Base-by-base conservation (phyloP, 2,888 invertebrate genomes). In the Panopea generosa region DNA sequence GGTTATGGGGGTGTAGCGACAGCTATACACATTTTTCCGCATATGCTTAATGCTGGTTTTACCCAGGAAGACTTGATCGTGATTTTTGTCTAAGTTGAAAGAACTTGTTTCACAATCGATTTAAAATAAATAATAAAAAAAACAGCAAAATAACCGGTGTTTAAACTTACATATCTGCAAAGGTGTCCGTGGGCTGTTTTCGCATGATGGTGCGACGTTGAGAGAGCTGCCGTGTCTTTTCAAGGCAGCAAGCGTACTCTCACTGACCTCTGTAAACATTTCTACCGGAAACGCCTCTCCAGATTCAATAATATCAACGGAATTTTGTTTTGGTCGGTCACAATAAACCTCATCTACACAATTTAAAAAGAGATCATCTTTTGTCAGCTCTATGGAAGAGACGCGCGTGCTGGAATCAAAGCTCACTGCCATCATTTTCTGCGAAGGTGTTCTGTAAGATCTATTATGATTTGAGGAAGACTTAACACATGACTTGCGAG, bases 141-240 rank as follows among this genome's bases (percentile, higher is more conserved):
- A n/a, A n/a, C n/a, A n/a, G n/a, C n/a, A n/a, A n/a, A n/a, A n/a
- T n/a, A n/a, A n/a, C n/a, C n/a, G n/a, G n/a, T n/a, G n/a, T n/a
- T n/a, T 33, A 33, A 33, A 33, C 33, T 4, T 33, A 33, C 33
- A 33, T 33, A 11, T 11, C 11, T 33, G 6, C 11, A 33, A 4
- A 4, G 49, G 29, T 24, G 52, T 57, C 29, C 77, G 67, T 29
- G 77, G 77, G 47, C 77, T 81, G 57, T 70, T 77, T 24, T 75
- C 75, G 2, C 57, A 66, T 11, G 75, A 75, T 22, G 81, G 81
- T 1, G 73, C 72, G 14, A 81, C 77, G 69, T 81, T 81, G 2
- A 75, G 57, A n/a, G 79, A 74, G 47, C 77, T 75, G 0, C 82
- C 77, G 18, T 82, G 78, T 38, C 82, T 71, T 59, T 82, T 82